Conservation (phyloP, 2,888 invertebrate species). For the Petrolisthes cinctipes region DNA sequence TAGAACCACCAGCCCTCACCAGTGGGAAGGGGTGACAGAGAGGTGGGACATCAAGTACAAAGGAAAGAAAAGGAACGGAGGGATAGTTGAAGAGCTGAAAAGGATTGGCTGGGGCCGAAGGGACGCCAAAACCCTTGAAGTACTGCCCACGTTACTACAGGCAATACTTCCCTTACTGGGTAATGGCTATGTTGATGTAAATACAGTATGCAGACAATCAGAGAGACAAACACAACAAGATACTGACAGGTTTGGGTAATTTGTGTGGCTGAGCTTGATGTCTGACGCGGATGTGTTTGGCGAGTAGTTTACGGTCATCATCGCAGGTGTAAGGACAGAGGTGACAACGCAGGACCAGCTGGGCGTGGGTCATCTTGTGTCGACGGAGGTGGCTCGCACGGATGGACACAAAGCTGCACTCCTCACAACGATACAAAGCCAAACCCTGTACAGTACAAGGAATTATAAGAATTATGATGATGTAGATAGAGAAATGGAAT, state of each 20-base stretch:
- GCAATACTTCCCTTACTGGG: too few relatives aligned
- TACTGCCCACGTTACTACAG: too few relatives aligned
- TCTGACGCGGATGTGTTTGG: slow-evolving; percentile 49
- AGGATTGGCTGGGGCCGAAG: too few relatives aligned
- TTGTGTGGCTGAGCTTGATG: slow-evolving; percentile 32
- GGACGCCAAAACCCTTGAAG: too few relatives aligned
- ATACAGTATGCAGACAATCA: neutral
- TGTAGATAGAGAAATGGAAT: neutral
- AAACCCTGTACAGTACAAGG: slow-evolving; percentile 63
- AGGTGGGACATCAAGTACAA: too few relatives aligned
- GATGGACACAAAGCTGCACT: slow-evolving; percentile 70
- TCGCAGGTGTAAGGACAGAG: slow-evolving; percentile 54
- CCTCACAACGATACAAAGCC: slow-evolving; percentile 68
- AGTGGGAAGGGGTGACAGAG: too few relatives aligned
- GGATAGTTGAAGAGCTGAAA: too few relatives aligned
- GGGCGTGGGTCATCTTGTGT: slow-evolving; percentile 69
- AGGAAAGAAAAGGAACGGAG: too few relatives aligned
- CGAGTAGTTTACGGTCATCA: slow-evolving; percentile 51
- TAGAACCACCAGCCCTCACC: too few relatives aligned
- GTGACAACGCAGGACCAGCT: slow-evolving; percentile 42
- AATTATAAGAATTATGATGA: neutral
- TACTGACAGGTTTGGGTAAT: slow-evolving; percentile 25
- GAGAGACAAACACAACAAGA: neutral
- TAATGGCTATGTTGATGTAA: neutral
- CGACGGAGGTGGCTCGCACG: slow-evolving; percentile 69